Conservation (phyloP, 2,797 vertebrate species). For the Coregonus ussuriensis region DNA sequence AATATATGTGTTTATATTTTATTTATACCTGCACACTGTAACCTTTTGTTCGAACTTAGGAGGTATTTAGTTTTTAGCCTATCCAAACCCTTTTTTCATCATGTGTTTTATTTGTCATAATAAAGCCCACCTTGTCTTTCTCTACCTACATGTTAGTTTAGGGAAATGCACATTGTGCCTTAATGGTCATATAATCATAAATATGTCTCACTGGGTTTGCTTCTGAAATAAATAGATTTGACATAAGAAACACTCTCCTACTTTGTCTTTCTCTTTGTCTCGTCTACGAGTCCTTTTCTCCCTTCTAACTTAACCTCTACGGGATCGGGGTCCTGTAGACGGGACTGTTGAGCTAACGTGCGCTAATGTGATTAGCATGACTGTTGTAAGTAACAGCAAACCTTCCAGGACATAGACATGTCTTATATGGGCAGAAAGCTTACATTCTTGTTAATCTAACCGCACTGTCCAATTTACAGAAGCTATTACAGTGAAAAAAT, state of each 20-base stretch:
- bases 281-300: conserved; percentile 18
- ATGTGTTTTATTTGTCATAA: conserved; percentile 30
- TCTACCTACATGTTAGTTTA: conserved; percentile 28
- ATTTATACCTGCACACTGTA: conserved; percentile 33
- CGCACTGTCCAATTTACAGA: too few relatives aligned
- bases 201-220: conserved; percentile 41
- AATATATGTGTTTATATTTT: conserved; percentile 58
- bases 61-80: conserved; percentile 30
- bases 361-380: too few relatives aligned
- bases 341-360: too few relatives aligned
- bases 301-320: conserved; percentile 32
- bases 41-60: conserved; percentile 20
- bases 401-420: too few relatives aligned
- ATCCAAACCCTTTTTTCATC: conserved; percentile 10
- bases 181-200: conserved; percentile 34
- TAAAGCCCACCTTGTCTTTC: conserved; percentile 21
- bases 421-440: too few relatives aligned
- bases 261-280: conserved; percentile 28
- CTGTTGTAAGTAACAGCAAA: too few relatives aligned
- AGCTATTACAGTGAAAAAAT: too few relatives aligned
- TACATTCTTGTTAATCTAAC: too few relatives aligned
- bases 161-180: conserved; percentile 23
- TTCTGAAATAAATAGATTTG: conserved; percentile 65
- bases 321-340: too few relatives aligned
- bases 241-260: conserved; percentile 36